Evolutionary conservation across 2,888 invertebrate species (phyloP).

Genomic region (Tetragnatha montana): DNA sequence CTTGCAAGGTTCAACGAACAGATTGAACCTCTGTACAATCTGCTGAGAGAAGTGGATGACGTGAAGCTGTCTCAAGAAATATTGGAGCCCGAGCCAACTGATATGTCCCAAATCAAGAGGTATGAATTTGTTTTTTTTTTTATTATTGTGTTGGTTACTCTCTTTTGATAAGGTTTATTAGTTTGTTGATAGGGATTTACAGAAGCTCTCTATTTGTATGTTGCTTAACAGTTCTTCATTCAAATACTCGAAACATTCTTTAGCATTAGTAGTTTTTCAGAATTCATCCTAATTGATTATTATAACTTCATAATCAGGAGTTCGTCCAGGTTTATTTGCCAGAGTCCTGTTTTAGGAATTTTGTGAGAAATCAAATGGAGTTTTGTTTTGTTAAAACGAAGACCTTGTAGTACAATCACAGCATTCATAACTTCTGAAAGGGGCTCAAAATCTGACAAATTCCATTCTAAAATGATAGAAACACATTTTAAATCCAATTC

Average conservation of each 20-base stretch:
- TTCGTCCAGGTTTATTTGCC: too few relatives aligned
- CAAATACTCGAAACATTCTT: not conserved
- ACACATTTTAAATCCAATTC: too few relatives aligned
- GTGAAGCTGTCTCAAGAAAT: slow-evolving; percentile 94
- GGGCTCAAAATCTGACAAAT: too few relatives aligned
- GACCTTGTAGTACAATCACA: too few relatives aligned
- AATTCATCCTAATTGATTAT: not conserved
- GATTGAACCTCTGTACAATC: slow-evolving; percentile 91
- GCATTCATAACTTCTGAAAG: too few relatives aligned
- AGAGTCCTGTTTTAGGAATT: too few relatives aligned
- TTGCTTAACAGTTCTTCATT: not conserved
- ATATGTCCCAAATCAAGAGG: slow-evolving; percentile 70
- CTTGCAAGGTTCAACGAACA: slow-evolving; percentile 96
- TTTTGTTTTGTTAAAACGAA: too few relatives aligned
- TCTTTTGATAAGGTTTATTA: not conserved
- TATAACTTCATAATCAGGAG: too few relatives aligned
- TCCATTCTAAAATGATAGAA: too few relatives aligned
- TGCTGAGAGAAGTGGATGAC: slow-evolving; percentile 92
- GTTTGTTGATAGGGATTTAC: not conserved
- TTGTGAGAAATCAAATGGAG: too few relatives aligned
- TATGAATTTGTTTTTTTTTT: slow-evolving; percentile 16
- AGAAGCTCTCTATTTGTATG: not conserved
- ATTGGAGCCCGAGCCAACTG: slow-evolving; percentile 91
- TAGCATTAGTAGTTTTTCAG: not conserved
- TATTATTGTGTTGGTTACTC: not conserved